phyloP scores from a whole-genome alignment of 2,797 vertebrate genomes.

The Enteromius unitaeniatus region DNA sequence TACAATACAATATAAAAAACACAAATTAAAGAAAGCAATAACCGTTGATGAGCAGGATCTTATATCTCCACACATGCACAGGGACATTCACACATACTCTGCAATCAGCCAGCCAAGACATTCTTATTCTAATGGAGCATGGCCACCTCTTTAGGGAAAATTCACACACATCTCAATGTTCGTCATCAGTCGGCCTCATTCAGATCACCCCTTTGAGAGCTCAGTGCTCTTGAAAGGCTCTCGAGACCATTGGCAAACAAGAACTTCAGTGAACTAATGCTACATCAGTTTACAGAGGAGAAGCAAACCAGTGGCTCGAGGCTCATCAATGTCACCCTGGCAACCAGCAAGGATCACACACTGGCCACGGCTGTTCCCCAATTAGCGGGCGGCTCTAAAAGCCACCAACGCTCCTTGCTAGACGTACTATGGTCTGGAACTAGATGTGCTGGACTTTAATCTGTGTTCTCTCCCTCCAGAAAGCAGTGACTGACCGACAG shows the following conservation, averaged over 20 bases:
- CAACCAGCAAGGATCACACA: too few relatives aligned
- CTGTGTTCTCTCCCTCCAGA: too few relatives aligned
- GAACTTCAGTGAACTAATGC: conserved; percentile 11
- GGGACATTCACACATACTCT: conserved; percentile 1
- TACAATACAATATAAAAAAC: neutral
- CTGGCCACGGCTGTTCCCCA: too few relatives aligned
- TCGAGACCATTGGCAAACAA: conserved; percentile 36
- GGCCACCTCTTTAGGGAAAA: conserved; percentile 38
- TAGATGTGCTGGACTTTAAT: too few relatives aligned
- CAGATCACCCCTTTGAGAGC: conserved; percentile 38
- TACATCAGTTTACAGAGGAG: conserved; percentile 6
- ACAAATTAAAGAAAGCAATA: neutral
- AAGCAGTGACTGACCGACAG: too few relatives aligned
- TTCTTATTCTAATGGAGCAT: conserved; percentile 32
- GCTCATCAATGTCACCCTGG: too few relatives aligned
- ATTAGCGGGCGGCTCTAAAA: too few relatives aligned
- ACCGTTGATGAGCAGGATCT: neutral
- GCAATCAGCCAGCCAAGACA: conserved; percentile 14
- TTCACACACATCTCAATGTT: conserved; percentile 17
- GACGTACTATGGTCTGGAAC: too few relatives aligned
- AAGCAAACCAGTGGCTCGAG: neutral
- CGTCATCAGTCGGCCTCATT: conserved; percentile 29
- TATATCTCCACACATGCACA: neutral
- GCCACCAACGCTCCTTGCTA: too few relatives aligned
- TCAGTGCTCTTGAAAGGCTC: conserved; percentile 27